A percentile compares a stretch with the other conserved stretches of the same genome.
Evolutionary conservation across 2,797 vertebrate species (phyloP).

Genomic region (Avahi laniger): DNA sequence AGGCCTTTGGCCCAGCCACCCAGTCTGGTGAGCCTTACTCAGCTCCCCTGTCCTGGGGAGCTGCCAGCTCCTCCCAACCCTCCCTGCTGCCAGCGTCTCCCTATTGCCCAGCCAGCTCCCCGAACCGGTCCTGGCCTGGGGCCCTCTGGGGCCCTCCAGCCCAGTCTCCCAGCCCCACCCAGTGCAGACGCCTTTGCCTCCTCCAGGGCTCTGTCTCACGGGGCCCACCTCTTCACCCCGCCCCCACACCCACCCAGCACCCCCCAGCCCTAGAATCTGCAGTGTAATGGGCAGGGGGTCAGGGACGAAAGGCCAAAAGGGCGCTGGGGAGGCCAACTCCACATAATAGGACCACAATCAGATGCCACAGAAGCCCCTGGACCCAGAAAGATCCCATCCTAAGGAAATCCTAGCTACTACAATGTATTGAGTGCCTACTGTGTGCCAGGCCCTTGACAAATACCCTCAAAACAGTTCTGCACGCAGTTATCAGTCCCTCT

Average conservation of each 20-base stretch:
- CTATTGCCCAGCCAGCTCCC: conserved; percentile 54
- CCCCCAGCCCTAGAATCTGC: background rate
- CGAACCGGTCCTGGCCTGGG: conserved; percentile 72
- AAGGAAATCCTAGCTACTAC: background rate
- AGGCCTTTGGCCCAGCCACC: background rate
- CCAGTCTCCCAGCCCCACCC: conserved; percentile 56
- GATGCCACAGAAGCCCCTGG: background rate
- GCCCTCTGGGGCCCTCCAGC: conserved; percentile 37
- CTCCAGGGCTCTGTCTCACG: background rate
- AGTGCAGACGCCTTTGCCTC: background rate
- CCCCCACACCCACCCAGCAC: background rate
- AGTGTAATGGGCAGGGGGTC: background rate
- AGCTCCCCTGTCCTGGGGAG: conserved; percentile 35
- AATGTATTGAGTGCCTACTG: background rate
- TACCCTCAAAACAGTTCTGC: background rate
- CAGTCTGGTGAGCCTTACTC: background rate
- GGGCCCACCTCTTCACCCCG: background rate
- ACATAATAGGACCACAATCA: background rate
- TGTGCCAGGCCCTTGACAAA: background rate
- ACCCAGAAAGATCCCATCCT: background rate
- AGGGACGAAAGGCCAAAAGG: background rate
- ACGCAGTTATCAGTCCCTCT: background rate
- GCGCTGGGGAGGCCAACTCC: background rate
- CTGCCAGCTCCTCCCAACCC: conserved; percentile 1
- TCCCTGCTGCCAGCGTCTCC: conserved; percentile 41